Evolutionary conservation across 2,797 vertebrate genomes (phyloP).

Genomic region (Cirrhinus molitorella): DNA sequence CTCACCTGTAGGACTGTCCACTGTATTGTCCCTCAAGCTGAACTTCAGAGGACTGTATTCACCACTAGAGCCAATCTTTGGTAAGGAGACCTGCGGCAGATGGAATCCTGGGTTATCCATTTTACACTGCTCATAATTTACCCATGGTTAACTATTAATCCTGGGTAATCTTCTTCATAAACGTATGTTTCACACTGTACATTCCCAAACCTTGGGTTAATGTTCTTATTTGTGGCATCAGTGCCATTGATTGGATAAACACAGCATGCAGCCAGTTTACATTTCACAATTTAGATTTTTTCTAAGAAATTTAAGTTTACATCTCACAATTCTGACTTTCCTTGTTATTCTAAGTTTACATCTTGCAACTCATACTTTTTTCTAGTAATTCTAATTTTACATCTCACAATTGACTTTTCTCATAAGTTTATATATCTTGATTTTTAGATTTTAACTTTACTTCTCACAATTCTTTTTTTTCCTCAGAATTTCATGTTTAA

Average conservation of each 20-base stretch:
- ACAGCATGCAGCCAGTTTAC: not conserved
- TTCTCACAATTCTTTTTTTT: too few species aligned
- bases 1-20: constrained; percentile 62
- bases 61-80: constrained; percentile 73
- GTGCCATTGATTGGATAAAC: not conserved
- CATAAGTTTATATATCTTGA: too few species aligned
- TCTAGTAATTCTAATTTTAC: too few species aligned
- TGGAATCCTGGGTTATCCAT: not conserved
- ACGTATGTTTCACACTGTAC: not conserved
- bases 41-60: constrained; percentile 85
- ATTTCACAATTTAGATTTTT: too few species aligned
- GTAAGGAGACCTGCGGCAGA: constrained; percentile 79
- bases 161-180: not conserved
- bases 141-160: not conserved
- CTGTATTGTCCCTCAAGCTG: constrained; percentile 76
- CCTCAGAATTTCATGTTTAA: too few species aligned
- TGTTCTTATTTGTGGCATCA: not conserved
- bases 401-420: too few species aligned
- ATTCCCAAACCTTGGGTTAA: not conserved
- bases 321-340: too few species aligned
- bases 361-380: too few species aligned
- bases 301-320: not conserved
- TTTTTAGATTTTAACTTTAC: too few species aligned
- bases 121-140: not conserved
- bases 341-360: not conserved